Percentiles rank a stretch among this genome's conserved stretches.
phyloP scores from a whole-genome alignment of 64 coral and sea anemone species.

The Montipora cactus region DNA sequence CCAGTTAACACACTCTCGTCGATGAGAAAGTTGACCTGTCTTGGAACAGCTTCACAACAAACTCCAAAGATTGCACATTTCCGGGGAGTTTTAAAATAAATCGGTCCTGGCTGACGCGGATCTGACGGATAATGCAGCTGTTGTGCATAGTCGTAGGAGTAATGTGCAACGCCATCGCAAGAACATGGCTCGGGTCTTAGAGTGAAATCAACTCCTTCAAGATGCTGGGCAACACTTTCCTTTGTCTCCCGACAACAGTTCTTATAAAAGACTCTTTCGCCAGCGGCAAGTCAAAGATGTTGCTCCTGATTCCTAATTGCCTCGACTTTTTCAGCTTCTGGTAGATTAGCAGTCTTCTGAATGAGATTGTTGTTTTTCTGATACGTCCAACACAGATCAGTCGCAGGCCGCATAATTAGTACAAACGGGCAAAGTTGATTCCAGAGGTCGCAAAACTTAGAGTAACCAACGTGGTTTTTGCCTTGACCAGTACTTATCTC shows the following conservation, averaged over 20 bases:
- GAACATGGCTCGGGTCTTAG: conserved; percentile 13
- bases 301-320: background rate
- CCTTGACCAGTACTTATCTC: no score
- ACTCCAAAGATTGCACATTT: background rate
- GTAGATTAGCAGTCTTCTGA: conserved; percentile 27
- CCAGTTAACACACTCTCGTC: conserved; percentile 15
- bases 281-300: background rate
- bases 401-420: conserved; percentile 42
- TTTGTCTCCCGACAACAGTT: conserved; percentile 12
- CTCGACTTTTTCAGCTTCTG: conserved; percentile 18
- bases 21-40: conserved; percentile 4
- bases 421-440: conserved; percentile 1
- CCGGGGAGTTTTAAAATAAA: background rate
- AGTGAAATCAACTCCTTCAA: conserved; percentile 34
- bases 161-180: conserved; percentile 27
- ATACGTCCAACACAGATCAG: conserved; percentile 49
- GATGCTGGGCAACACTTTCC: background rate
- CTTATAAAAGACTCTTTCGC: background rate
- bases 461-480: no score
- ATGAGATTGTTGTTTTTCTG: conserved; percentile 7
- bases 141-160: conserved; percentile 27
- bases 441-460: no score
- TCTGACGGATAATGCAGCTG: conserved; percentile 5
- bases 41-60: background rate
- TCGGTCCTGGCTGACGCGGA: background rate